Evolutionary conservation across 2,113 vertebrate genomes (phyloP).

Genomic region (Macquaria ambigua): DNA sequence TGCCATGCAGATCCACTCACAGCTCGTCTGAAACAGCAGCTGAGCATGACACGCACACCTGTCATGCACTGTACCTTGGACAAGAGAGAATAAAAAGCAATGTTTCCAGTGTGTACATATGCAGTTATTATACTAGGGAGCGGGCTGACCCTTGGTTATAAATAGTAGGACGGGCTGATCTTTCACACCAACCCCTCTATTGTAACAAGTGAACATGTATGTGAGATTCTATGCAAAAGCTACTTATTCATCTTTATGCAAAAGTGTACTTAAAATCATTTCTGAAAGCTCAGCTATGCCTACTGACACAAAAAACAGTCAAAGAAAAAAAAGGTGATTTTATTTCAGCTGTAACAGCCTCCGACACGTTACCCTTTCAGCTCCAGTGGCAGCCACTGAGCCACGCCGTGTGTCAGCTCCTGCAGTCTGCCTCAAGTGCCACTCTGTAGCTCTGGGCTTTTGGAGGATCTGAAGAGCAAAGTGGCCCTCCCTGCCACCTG

Average conservation of each 20-base stretch:
- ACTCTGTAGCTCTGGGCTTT: slow-evolving; percentile 58
- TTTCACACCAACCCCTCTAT: background rate
- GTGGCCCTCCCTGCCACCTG: slow-evolving; percentile 70
- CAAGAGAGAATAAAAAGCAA: background rate
- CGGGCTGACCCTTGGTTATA: background rate
- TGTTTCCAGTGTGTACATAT: background rate
- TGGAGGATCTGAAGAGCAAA: slow-evolving; percentile 54
- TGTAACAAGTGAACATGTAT: background rate
- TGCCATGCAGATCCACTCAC: slow-evolving; percentile 47
- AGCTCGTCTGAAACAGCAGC: slow-evolving; percentile 48
- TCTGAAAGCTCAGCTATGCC: background rate
- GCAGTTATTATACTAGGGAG: background rate
- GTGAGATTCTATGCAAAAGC: background rate
- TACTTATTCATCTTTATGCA: background rate
- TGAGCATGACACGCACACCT: slow-evolving; percentile 35
- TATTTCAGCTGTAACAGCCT: background rate
- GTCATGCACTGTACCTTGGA: background rate
- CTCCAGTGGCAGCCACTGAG: background rate
- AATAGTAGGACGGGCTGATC: background rate
- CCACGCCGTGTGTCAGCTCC: slow-evolving; percentile 12
- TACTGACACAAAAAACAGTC: background rate
- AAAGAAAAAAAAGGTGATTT: background rate
- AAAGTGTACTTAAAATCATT: background rate
- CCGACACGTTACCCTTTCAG: background rate
- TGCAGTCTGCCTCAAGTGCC: slow-evolving; percentile 54